Base-by-base conservation (phyloP, 1,140 invertebrate genomes). In the Procambarus clarkii region DNA sequence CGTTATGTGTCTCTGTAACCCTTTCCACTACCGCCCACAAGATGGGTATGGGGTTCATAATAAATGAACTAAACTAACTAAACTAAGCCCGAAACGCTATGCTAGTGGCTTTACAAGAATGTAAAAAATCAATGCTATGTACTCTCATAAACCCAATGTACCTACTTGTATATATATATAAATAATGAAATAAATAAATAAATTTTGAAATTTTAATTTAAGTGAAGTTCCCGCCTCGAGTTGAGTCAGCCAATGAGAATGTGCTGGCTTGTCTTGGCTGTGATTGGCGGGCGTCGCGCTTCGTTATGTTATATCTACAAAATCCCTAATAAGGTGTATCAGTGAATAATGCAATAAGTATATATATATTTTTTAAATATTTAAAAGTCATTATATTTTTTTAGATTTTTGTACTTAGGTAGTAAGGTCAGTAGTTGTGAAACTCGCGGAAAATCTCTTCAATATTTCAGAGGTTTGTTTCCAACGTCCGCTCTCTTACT, bases 401-500 rank as follows among this genome's bases (percentile, higher is more conserved):
- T 15, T 64, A 64, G 3, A 64, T 15, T 18, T 64, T 64, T 64
- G 1, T 64, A 64, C 21, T 21, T 18, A 3, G 1, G 0, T 64
- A 64, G 7, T 9, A 8, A 13, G 13, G 13, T 64, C 4, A 64
- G 7, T 64, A 64, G 15, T 18, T 0, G 60, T 5, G 21, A 64
- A 64, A 64, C 4, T 64, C 60, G 0, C 2, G 60, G 1, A 18
- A 3, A 64, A 34, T 7, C 69, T 74, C 2, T 5, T 5, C 34
- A 34, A 74, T 34, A 74, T 74, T 34, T 74, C 5, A 9, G 0
- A 3, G n/a, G n/a, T 46, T 54, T 60, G 18, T 88, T 88, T 88
- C 86, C 86, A 88, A 15, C 44, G 77, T 76, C 76, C 13, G 77
- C 18, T 15, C 24, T 24, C 86, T 48, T 45, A 88, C 74, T 77